Evolutionary conservation across 2,888 invertebrate genomes (phyloP).

Genomic region (Parnassius smintheus): DNA sequence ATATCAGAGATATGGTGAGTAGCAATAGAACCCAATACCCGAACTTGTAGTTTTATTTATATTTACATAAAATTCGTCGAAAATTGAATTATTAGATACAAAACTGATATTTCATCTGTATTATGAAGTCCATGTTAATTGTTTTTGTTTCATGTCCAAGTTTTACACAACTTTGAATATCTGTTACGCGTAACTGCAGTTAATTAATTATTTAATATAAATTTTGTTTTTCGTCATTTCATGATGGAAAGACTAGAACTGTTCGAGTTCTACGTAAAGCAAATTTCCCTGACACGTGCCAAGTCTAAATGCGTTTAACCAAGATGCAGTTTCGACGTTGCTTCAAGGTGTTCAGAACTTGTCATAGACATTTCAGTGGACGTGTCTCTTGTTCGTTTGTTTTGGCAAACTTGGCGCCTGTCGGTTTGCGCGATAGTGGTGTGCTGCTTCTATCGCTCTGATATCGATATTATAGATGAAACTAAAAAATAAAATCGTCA

Average conservation of each 20-base stretch:
- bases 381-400: slow-evolving; percentile 49
- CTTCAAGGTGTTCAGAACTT: slow-evolving; percentile 40
- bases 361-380: slow-evolving; percentile 56
- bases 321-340: slow-evolving; percentile 40
- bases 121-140: too few relatives aligned
- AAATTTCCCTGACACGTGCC: slow-evolving; percentile 36
- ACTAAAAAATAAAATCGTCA: too few relatives aligned
- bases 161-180: too few relatives aligned
- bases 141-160: too few relatives aligned
- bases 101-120: too few relatives aligned
- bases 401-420: slow-evolving; percentile 68
- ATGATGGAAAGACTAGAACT: background rate
- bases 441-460: slow-evolving; percentile 15
- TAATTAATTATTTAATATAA: background rate
- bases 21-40: too few relatives aligned
- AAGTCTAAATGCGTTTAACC: slow-evolving; percentile 57
- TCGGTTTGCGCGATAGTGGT: slow-evolving; percentile 39
- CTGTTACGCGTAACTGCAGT: too few relatives aligned
- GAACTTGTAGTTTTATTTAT: too few relatives aligned
- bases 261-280: slow-evolving; percentile 15
- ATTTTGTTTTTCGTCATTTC: background rate
- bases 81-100: too few relatives aligned
- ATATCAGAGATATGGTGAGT: too few relatives aligned
- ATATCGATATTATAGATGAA: slow-evolving; percentile 6
- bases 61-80: too few relatives aligned